A percentile compares a stretch with the other conserved stretches of the same genome.
phyloP scores from a whole-genome alignment of 1,140 invertebrate genomes.

The Chironomus tepperi region DNA sequence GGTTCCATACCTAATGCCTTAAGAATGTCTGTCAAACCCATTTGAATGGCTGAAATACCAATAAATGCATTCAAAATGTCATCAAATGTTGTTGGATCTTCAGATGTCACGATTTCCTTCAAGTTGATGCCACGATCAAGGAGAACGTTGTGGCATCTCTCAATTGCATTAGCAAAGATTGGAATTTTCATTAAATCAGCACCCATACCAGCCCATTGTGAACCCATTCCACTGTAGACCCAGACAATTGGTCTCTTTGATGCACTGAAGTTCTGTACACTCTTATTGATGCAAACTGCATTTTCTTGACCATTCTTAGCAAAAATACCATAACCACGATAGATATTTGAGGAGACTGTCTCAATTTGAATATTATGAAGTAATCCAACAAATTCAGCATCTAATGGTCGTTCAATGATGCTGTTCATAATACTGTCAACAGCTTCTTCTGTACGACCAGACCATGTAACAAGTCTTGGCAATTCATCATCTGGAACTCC shows the following conservation, averaged over 20 bases:
- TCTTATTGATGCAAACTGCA: conserved; percentile 54
- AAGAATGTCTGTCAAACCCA: conserved; percentile 60
- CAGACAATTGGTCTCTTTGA: conserved; percentile 55
- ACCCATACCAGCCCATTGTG: conserved; percentile 61
- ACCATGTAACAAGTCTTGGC: conserved; percentile 62
- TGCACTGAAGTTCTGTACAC: conserved; percentile 50
- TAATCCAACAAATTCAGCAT: conserved; percentile 63
- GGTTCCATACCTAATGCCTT: conserved; percentile 48
- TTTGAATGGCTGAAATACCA: conserved; percentile 61
- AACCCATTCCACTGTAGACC: conserved; percentile 62
- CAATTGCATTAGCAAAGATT: conserved; percentile 55
- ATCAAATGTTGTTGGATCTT: conserved; percentile 48
- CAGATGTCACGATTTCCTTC: conserved; percentile 49
- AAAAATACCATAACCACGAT: conserved; percentile 48
- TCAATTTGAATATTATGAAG: conserved; percentile 57
- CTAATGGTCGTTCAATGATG: conserved; percentile 44
- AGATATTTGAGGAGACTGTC: conserved; percentile 46
- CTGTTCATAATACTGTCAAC: conserved; percentile 55
- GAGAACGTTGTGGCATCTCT: conserved; percentile 50
- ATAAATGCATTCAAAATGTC: conserved; percentile 58
- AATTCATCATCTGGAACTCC: conserved; percentile 33
- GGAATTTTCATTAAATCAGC: conserved; percentile 51
- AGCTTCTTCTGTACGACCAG: conserved; percentile 71
- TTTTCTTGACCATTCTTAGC: conserved; percentile 60
- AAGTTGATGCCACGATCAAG: conserved; percentile 51